Conservation (phyloP, 2,797 vertebrate genomes). For the Mareca penelope region DNA sequence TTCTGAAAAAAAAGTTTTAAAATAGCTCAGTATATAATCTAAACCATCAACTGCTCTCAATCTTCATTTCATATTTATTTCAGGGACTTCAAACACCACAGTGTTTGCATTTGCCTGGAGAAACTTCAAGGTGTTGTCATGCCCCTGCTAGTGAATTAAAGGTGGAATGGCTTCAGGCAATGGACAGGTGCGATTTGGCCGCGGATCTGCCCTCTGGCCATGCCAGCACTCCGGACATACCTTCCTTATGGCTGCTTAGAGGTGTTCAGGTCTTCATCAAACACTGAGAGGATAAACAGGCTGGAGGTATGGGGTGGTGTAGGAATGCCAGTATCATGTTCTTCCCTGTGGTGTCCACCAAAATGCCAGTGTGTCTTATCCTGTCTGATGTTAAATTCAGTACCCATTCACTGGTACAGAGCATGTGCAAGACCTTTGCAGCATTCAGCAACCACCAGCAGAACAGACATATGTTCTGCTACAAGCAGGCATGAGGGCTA, state of each 20-base stretch:
- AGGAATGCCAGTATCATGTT: background rate
- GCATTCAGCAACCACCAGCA: background rate
- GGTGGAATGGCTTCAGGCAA: background rate
- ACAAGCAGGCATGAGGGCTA: no score
- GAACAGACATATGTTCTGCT: background rate
- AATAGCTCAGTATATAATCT: background rate
- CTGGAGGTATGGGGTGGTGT: background rate
- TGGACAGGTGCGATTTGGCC: background rate
- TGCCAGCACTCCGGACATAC: background rate
- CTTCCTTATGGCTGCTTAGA: background rate
- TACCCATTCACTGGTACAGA: background rate
- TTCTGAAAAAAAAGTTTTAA: background rate
- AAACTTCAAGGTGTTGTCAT: accelerated
- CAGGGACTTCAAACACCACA: background rate
- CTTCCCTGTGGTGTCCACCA: background rate
- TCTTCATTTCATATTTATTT: background rate
- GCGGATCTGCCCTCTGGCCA: accelerated
- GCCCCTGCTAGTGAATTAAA: background rate
- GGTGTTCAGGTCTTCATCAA: background rate
- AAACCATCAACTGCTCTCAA: background rate
- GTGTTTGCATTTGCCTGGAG: background rate
- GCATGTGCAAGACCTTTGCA: background rate
- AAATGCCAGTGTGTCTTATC: accelerated
- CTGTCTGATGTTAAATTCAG: background rate
- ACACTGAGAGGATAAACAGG: accelerated